A percentile compares a stretch with the other conserved stretches of the same genome.
Conservation (phyloP, 2,888 invertebrate genomes). For the Xanthorhoe designata region DNA sequence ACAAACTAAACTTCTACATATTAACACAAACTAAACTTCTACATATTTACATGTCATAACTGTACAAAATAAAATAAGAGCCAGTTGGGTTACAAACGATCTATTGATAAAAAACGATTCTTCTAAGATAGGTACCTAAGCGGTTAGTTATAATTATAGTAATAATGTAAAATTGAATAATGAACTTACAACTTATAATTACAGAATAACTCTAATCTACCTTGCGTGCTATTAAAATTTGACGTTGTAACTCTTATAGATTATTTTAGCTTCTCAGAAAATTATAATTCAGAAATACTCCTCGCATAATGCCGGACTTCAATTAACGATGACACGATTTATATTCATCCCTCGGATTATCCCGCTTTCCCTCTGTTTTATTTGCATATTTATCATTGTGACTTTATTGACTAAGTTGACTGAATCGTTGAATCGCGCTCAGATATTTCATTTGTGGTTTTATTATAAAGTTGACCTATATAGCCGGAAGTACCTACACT, state of each 20-base stretch:
- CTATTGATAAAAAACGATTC: too few species aligned
- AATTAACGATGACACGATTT: conserved; percentile 67
- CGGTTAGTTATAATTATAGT: too few species aligned
- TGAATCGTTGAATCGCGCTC: conserved; percentile 49
- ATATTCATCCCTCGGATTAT: conserved; percentile 68
- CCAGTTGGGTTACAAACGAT: too few species aligned
- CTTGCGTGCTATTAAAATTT: background rate
- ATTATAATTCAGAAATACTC: conserved; percentile 56
- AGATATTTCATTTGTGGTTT: conserved; percentile 25
- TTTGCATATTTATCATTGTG: conserved; percentile 62
- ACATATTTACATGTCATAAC: too few species aligned
- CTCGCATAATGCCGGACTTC: conserved; percentile 60
- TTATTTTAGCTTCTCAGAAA: background rate
- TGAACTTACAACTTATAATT: too few species aligned
- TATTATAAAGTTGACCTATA: conserved; percentile 17
- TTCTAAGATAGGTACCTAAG: too few species aligned
- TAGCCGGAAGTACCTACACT: background rate
- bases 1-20: too few species aligned
- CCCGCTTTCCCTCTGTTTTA: conserved; percentile 58
- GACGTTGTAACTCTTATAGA: background rate
- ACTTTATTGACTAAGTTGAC: conserved; percentile 54
- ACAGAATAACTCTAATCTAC: too few species aligned
- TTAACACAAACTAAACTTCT: too few species aligned
- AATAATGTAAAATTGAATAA: too few species aligned
- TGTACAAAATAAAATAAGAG: too few species aligned